Conservation (phyloP, 2,113 vertebrate species). For the Nyctibius bracteatus region DNA sequence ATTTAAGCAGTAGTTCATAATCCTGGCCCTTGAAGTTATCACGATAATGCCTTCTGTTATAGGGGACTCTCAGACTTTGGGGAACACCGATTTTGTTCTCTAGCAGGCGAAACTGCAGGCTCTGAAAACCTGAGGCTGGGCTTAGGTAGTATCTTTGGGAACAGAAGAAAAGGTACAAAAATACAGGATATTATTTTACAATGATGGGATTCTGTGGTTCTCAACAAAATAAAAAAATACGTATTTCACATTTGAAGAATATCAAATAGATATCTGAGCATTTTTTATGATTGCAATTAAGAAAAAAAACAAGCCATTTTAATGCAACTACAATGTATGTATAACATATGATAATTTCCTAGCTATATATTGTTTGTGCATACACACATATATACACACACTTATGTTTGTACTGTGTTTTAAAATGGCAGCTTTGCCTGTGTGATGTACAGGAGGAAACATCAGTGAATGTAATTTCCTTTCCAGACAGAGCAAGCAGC, state of each 20-base stretch:
- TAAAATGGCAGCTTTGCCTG: not conserved
- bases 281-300: not conserved
- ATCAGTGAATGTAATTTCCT: not conserved
- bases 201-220: not conserved
- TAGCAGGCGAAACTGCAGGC: constrained; percentile 91
- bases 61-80: constrained; percentile 88
- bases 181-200: not conserved
- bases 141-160: constrained; percentile 83
- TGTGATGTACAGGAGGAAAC: not conserved
- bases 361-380: not conserved
- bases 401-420: not conserved
- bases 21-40: constrained; percentile 89
- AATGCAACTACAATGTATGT: not conserved
- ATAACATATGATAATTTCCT: not conserved
- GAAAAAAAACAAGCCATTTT: not conserved
- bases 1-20: constrained; percentile 79
- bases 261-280: not conserved
- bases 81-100: constrained; percentile 95
- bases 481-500: not conserved
- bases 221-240: not conserved
- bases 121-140: constrained; percentile 94
- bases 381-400: not conserved
- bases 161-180: not conserved
- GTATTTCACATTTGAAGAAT: not conserved
- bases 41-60: constrained; percentile 90